A percentile compares a stretch with the other conserved stretches of the same genome.
These are phyloP conservation scores for Crotalus tigris DNA, from an alignment of 2,113 vertebrate species.

Conservation along the genomic window DNA sequence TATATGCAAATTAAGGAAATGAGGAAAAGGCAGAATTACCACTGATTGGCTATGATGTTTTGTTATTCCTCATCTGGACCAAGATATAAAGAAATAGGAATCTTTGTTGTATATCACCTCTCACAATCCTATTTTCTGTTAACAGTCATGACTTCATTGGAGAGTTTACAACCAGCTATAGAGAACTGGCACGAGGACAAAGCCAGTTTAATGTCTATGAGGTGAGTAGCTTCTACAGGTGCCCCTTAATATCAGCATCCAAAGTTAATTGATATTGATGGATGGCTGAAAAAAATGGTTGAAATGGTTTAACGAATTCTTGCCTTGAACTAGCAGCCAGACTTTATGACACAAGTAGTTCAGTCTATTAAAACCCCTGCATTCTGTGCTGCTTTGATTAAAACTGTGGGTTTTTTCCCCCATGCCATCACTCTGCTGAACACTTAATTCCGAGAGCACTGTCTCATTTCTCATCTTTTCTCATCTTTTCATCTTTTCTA, in stretches of 20 bases:
- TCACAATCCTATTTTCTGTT: neutral
- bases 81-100: neutral
- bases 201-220: slow-evolving; percentile 94
- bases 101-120: neutral
- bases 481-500: neutral
- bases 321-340: neutral
- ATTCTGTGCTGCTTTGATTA: neutral
- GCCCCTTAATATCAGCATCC: neutral
- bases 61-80: neutral
- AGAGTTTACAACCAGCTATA: slow-evolving; percentile 95
- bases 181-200: slow-evolving; percentile 91
- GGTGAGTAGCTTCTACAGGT: slow-evolving; percentile 69
- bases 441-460: neutral
- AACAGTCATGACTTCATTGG: slow-evolving; percentile 94
- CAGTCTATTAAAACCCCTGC: neutral
- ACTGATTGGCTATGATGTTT: neutral
- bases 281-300: neutral
- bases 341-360: neutral
- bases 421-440: neutral
- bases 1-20: neutral
- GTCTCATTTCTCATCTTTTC: neutral
- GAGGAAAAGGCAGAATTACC: neutral
- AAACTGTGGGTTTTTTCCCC: neutral
- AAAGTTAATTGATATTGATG: neutral
- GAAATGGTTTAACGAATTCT: neutral